phyloP scores from a whole-genome alignment of 2,888 invertebrate genomes.

The Brachynemurus nebulosus region DNA sequence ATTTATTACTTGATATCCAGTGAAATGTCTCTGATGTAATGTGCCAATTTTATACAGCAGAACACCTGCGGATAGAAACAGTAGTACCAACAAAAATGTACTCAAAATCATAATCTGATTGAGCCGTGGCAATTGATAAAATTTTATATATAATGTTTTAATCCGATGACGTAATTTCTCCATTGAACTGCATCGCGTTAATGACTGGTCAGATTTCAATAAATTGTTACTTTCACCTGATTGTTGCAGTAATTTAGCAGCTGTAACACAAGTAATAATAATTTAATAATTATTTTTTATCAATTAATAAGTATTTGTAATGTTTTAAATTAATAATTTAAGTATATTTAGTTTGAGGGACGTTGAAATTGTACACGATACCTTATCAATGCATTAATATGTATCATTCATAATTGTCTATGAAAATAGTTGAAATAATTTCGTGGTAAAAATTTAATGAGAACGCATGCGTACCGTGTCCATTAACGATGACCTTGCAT shows the following conservation, averaged over 20 bases:
- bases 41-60: constrained; percentile 41
- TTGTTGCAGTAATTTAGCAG: background rate
- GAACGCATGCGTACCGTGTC: background rate
- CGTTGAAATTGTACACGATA: too few species aligned
- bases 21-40: constrained; percentile 29
- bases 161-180: background rate
- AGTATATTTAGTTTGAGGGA: too few species aligned
- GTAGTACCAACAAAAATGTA: constrained; percentile 38
- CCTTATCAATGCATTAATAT: too few species aligned
- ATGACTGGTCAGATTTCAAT: background rate
- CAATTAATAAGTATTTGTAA: background rate
- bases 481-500: background rate
- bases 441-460: background rate
- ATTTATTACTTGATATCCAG: constrained; percentile 30
- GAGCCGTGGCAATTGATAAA: constrained; percentile 32
- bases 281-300: background rate
- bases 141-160: constrained; percentile 20
- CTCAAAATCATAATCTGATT: constrained; percentile 38
- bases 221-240: background rate
- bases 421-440: background rate
- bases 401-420: background rate
- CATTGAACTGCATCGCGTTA: background rate
- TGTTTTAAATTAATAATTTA: too few species aligned
- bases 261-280: background rate
- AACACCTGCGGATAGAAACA: constrained; percentile 42